Percentiles rank a stretch among this genome's conserved stretches.
Evolutionary conservation across 2,797 vertebrate genomes (phyloP).

Genomic region (Rhodeus uyekii): DNA sequence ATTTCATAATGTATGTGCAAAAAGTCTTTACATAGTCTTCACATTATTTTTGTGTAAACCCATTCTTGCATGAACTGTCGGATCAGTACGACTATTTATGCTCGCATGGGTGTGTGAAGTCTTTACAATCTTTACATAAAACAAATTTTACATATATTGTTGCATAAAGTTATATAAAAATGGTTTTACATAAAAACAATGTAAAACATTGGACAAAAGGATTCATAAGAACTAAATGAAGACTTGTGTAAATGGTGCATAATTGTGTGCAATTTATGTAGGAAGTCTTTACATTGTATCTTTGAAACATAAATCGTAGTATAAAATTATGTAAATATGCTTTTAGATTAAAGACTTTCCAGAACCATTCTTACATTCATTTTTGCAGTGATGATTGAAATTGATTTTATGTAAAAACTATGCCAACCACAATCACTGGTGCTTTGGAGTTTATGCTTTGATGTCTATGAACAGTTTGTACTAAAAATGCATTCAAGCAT

Average conservation of each 20-base stretch:
- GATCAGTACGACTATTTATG: not conserved
- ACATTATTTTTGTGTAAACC: not conserved
- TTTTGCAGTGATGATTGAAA: not conserved
- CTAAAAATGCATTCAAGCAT: not conserved
- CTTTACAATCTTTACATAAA: not conserved
- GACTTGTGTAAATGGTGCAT: not conserved
- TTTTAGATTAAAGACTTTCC: not conserved
- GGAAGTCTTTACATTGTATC: not conserved
- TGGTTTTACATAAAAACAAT: not conserved
- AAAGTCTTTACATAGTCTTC: not conserved
- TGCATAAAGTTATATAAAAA: not conserved
- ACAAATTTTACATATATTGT: not conserved
- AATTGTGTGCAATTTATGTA: not conserved
- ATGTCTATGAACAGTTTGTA: not conserved
- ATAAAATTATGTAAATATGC: not conserved
- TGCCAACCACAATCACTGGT: not conserved
- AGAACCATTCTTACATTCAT: not conserved
- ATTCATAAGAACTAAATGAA: not conserved
- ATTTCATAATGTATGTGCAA: not conserved
- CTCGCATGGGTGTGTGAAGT: not conserved
- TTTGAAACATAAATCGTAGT: not conserved
- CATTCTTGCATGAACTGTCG: not conserved
- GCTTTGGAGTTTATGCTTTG: not conserved
- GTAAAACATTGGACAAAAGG: not conserved
- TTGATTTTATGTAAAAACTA: not conserved